These are phyloP conservation scores for Leptatherina wallacei DNA, from an alignment of 2,797 vertebrate species.

Conservation along the genomic window DNA sequence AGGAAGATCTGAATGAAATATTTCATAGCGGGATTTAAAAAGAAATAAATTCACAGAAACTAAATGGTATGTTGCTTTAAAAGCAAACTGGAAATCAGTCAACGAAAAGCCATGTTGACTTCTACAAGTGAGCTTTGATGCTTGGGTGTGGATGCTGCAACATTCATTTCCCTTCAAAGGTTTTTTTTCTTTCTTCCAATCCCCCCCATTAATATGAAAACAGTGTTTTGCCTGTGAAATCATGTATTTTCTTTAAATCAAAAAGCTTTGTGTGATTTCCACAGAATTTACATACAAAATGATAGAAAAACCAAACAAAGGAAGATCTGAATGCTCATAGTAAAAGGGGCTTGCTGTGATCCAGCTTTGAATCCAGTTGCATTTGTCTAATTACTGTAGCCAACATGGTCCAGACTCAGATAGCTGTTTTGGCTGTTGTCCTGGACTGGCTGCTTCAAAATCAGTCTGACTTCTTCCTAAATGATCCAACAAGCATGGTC, in stretches of 20 bases:
- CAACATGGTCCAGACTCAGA: slow-evolving; percentile 35
- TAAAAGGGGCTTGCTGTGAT: slow-evolving; percentile 23
- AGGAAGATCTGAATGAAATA: slow-evolving; percentile 14
- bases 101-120: slow-evolving; percentile 38
- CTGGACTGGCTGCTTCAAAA: slow-evolving; percentile 37
- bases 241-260: slow-evolving; percentile 16
- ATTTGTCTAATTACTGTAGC: slow-evolving; percentile 43
- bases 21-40: slow-evolving; percentile 23
- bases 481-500: slow-evolving; percentile 35
- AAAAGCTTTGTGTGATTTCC: slow-evolving; percentile 19
- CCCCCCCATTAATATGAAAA: slow-evolving; percentile 53
- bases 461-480: slow-evolving; percentile 49
- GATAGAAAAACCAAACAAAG: slow-evolving; percentile 1
- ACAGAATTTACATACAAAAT: slow-evolving; percentile 17
- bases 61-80: slow-evolving; percentile 39
- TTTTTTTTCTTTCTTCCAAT: slow-evolving; percentile 28
- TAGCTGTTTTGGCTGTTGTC: slow-evolving; percentile 44
- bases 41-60: slow-evolving; percentile 24
- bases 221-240: slow-evolving; percentile 39
- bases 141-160: slow-evolving; percentile 38
- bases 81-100: slow-evolving; percentile 36
- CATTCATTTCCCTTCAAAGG: slow-evolving; percentile 47
- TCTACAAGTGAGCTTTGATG: slow-evolving; percentile 44
- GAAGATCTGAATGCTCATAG: slow-evolving; percentile 14
- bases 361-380: slow-evolving; percentile 40